Evolutionary conservation across 1,140 invertebrate species (phyloP).

Genomic region (silkworm (Bombyx mori)): ASM3026992v2 NC_085116.1:3962501-3963000

Average conservation of each 20-base stretch:
- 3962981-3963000: too few species aligned
- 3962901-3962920: too few species aligned
- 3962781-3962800: too few species aligned
- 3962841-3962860: too few species aligned
- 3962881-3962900: too few species aligned
- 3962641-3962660: slow-evolving; percentile 32
- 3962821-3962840: too few species aligned
- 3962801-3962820: too few species aligned
- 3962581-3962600: slow-evolving; percentile 44
- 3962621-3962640: slow-evolving; percentile 56
- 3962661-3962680: slow-evolving; percentile 39
- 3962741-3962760: slow-evolving; percentile 27
- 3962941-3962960: too few species aligned
- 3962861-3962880: too few species aligned
- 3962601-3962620: slow-evolving; percentile 55
- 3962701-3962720: slow-evolving; percentile 28
- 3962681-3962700: slow-evolving; percentile 19
- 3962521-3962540: slow-evolving; percentile 32
- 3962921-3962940: too few species aligned
- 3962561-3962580: slow-evolving; percentile 26
- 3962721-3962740: slow-evolving; percentile 28
- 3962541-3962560: slow-evolving; percentile 40
- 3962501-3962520: slow-evolving; percentile 18
- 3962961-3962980: too few species aligned
- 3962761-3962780: too few species aligned